These are phyloP conservation scores for Hippocampus kuda DNA, from an alignment of 2,797 vertebrate genomes.

Conservation along the genomic window DNA sequence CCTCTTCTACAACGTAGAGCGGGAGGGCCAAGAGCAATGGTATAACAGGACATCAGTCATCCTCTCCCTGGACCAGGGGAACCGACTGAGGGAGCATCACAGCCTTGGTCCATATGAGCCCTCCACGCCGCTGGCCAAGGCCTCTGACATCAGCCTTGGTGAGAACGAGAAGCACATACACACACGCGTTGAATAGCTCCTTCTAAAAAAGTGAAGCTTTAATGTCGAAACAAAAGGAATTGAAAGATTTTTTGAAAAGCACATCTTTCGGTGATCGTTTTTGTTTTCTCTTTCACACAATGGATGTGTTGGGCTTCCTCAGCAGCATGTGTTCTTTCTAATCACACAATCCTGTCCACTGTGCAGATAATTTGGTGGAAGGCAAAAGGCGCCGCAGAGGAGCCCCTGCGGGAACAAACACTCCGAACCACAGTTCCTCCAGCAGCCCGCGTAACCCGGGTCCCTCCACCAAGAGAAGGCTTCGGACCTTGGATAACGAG, in stretches of 20 bases:
- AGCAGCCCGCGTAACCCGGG: constrained; percentile 67
- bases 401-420: constrained; percentile 52
- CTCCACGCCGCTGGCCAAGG: constrained; percentile 76
- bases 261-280: no score
- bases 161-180: constrained; percentile 19
- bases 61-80: constrained; percentile 90
- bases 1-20: constrained; percentile 85
- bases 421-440: constrained; percentile 50
- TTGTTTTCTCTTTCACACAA: not conserved
- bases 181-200: not conserved
- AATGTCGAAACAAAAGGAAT: not conserved
- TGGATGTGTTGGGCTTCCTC: not conserved
- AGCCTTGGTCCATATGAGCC: constrained; percentile 88
- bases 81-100: constrained; percentile 84
- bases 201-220: no score
- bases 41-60: constrained; percentile 85
- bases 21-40: constrained; percentile 84
- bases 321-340: not conserved
- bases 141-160: constrained; percentile 97
- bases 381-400: constrained; percentile 84
- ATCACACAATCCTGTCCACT: not conserved
- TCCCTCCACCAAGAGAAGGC: constrained; percentile 81
- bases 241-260: not conserved
- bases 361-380: constrained; percentile 90
- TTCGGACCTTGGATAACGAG: constrained; percentile 67